Base-by-base conservation (phyloP, 2,797 vertebrate species). In the Gallinago solitaria region DNA sequence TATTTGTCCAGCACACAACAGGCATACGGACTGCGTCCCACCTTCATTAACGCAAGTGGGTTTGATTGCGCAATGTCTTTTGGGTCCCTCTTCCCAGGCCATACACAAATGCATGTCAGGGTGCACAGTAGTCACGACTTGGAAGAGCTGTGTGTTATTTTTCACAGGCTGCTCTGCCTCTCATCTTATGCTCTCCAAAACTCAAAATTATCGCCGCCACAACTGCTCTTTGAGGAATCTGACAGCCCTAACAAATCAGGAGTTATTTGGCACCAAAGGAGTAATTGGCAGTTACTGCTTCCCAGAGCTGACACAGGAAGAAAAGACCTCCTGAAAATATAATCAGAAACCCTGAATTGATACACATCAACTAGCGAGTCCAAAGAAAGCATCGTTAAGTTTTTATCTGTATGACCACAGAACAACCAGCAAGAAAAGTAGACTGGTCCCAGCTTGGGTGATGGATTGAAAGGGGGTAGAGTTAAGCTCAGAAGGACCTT, bases 21-120 rank as follows among this genome's bases (percentile, higher is more conserved):
- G 65, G 30, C 87, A 20, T 9, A 15, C 0, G 0, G 41, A 32
- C 41, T 17, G 0, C 2, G 15, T 9, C 82, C 54, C 75, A 3
- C 4, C 61, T 60, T 60, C 64, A 28, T 28, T 60, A 10, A 1
- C 5, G 16, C 16, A 23, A 32, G 45, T 9, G 1, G 0, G 19
- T 35, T 11, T 43, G 69, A 39, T n/a, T 59, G 4, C 2, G 43
- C 17, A 2, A 2, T 0, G 23, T 5, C 23, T 57, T 45, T 28
- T 27, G n/a, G 15, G 28, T 17, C 56, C 82, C 35, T 24, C 9
- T 11, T 70, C 68, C 61, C 71, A 54, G 53, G 24, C 48, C 28
- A 56, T 2, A 8, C 47, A n/a, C 14, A 47, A 47, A 32, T 0
- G 14, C 11, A 1, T 53, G 30, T 53, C 51, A 32, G 28, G 28